Base-by-base conservation (phyloP, 1,140 invertebrate genomes). In the Leptopilina boulardi region DNA sequence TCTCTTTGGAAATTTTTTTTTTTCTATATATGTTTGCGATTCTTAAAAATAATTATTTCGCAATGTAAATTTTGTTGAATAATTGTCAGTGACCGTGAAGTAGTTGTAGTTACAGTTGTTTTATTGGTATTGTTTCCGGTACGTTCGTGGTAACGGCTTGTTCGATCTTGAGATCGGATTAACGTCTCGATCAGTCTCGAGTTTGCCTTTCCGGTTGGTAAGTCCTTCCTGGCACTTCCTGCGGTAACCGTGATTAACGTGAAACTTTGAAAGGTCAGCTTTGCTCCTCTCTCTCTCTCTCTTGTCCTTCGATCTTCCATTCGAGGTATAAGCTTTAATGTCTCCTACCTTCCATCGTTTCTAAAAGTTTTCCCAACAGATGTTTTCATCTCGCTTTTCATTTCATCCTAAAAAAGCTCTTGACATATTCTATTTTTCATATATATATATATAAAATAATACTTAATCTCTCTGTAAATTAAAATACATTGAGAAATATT, bases 121-220 rank as follows among this genome's bases (percentile, higher is more conserved):
- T 66, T 66, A 66, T 66, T 66, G 59, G 59, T 66, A n/a, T 66
- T 66, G 59, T 66, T 66, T 66, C 59, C 59, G 59, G 59, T 66
- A 23, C 15, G n/a, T 66, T 66, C 59, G 59, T 66, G 59, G 59
- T 66, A 66, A 21, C 56, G 26, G 59, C 23, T 66, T n/a, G 59
- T 66, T 66, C 26, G 59, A 26, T 30, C 26, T 23, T 30, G 15
- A 66, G 59, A 66, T 66, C 59, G 11, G 59, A 66, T 66, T 66
- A 66, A 66, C 59, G 59, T 66, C 26, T 23, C 59, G 59, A 66
- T 66, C 59, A 66, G 59, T 66, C 59, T 66, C 10, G 15, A 66
- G 59, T 66, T 66, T 66, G 59, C 26, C 26, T 66, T 66, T 66
- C 59, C 59, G 59, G 26, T 66, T 66, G 59, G 13, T 2, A 30